These are phyloP conservation scores for Lasioglossum lativentre DNA, from an alignment of 2,888 invertebrate species.

Conservation along the genomic window DNA sequence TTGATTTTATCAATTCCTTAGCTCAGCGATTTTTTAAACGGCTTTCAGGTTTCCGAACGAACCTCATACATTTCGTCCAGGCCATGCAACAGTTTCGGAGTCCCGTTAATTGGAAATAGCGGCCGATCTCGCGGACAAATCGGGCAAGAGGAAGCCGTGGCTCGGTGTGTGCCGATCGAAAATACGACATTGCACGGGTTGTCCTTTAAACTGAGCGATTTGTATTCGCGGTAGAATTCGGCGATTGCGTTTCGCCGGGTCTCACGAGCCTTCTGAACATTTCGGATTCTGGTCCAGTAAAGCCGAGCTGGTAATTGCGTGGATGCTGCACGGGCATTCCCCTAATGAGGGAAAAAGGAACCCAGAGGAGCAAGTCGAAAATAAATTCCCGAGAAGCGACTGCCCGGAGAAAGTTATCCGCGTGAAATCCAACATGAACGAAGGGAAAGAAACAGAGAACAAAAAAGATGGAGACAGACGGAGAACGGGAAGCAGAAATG, in stretches of 20 bases:
- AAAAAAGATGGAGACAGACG: not conserved
- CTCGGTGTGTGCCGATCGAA: not conserved
- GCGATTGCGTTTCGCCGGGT: not conserved
- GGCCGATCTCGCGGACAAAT: not conserved
- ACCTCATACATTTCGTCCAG: not conserved
- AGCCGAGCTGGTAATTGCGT: not conserved
- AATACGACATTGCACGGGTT: not conserved
- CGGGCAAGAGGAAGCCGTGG: not conserved
- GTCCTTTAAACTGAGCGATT: not conserved
- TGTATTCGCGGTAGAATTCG: not conserved
- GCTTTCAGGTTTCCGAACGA: not conserved
- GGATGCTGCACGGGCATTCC: not conserved
- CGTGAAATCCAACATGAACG: not conserved
- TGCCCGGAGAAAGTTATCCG: slow-evolving; percentile 22
- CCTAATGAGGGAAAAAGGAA: not conserved
- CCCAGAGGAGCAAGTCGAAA: not conserved
- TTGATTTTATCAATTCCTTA: no score
- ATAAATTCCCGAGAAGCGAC: slow-evolving; percentile 29
- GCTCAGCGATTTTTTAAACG: not conserved
- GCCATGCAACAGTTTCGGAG: not conserved
- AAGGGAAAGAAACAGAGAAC: not conserved
- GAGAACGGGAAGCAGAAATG: not conserved
- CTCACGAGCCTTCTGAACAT: not conserved
- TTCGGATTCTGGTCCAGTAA: not conserved
- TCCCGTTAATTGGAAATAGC: not conserved